Conservation (phyloP, 2,888 invertebrate genomes). For the Agonopterix arenella region DNA sequence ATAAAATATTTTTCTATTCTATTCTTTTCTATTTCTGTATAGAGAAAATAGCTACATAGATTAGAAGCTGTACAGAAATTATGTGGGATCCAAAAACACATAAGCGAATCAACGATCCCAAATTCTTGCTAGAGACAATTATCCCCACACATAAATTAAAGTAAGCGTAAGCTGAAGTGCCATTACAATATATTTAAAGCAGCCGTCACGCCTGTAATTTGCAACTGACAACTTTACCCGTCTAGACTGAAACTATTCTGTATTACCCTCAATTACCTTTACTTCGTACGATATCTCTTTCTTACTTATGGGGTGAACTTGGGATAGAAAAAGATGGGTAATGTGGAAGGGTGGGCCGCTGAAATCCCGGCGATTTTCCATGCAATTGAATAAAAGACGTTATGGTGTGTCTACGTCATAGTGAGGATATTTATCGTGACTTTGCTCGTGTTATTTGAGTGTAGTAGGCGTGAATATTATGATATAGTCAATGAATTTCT, state of each 20-base stretch:
- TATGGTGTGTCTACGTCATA: conserved; percentile 59
- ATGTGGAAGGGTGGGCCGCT: conserved; percentile 40
- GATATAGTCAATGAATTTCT: background rate
- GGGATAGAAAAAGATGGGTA: conserved; percentile 24
- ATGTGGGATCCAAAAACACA: background rate
- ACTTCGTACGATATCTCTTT: conserved; percentile 32
- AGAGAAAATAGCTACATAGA: background rate
- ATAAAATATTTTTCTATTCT: too few species aligned
- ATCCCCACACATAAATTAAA: conserved; percentile 42
- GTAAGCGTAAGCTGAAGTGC: conserved; percentile 41
- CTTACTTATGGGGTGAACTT: conserved; percentile 14
- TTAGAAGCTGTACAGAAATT: conserved; percentile 17
- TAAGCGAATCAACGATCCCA: conserved; percentile 14
- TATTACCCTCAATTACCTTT: conserved; percentile 63
- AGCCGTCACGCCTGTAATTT: conserved; percentile 50
- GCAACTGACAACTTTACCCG: conserved; percentile 55
- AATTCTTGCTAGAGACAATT: conserved; percentile 9
- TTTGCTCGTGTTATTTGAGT: conserved; percentile 11
- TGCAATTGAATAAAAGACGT: conserved; percentile 69
- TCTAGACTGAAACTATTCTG: conserved; percentile 72
- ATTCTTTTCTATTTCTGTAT: too few species aligned
- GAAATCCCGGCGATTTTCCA: conserved; percentile 67
- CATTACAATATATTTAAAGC: conserved; percentile 36
- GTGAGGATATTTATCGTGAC: conserved; percentile 45
- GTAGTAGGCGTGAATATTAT: background rate